Conservation (phyloP, 2,113 vertebrate genomes). For the Paedocypris sp. region DNA sequence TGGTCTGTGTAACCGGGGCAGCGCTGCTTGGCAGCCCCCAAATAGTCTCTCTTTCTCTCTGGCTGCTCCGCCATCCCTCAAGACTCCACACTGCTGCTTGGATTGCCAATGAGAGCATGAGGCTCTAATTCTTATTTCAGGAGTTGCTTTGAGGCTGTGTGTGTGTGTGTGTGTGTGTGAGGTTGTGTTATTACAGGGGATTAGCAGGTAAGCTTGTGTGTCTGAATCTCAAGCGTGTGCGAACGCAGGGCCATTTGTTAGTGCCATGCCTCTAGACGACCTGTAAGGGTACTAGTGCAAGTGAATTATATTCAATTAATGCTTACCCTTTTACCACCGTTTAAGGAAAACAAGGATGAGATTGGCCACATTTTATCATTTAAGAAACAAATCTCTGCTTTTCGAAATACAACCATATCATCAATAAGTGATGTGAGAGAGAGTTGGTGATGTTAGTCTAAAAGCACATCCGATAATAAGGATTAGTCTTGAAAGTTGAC, state of each 20-base stretch:
- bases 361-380: no score
- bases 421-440: no score
- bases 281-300: not conserved
- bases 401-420: no score
- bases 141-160: conserved; percentile 5
- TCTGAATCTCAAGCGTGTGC: not conserved
- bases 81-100: conserved; percentile 11
- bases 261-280: not conserved
- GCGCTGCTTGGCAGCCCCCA: not conserved
- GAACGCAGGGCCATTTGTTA: not conserved
- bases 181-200: conserved; percentile 11
- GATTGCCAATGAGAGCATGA: conserved; percentile 26
- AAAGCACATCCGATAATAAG: no score
- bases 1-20: conserved; percentile 9
- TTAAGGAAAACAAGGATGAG: no score
- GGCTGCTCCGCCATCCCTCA: not conserved
- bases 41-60: conserved; percentile 4
- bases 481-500: no score
- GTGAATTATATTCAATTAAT: not conserved
- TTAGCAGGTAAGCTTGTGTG: conserved; percentile 8
- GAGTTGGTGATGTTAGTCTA: no score
- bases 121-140: conserved; percentile 16
- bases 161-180: not conserved
- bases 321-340: no score
- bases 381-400: no score